Percentiles rank a stretch among this genome's conserved stretches.
Conservation (phyloP, 2,113 vertebrate species). For the Notarius lentiginosus region DNA sequence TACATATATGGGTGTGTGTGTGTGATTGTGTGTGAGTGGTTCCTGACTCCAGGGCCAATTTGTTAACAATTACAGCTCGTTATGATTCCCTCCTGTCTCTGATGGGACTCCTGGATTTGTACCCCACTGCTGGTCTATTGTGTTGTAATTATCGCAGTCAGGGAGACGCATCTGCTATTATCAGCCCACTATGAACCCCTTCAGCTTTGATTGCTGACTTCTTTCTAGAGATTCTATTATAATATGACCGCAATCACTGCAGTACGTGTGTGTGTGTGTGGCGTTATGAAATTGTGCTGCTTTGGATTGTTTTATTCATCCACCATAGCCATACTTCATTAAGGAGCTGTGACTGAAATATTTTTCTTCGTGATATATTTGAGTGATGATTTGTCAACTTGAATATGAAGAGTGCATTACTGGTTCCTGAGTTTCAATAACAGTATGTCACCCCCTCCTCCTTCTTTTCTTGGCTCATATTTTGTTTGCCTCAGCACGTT, state of each 20-base stretch:
- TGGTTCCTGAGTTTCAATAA: conserved; percentile 23
- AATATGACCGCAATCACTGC: conserved; percentile 27
- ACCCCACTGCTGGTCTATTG: conserved; percentile 58
- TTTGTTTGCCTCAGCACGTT: conserved; percentile 45
- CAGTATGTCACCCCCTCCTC: conserved; percentile 18
- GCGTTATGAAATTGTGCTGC: background rate
- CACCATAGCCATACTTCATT: conserved; percentile 1
- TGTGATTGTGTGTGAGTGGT: conserved; percentile 64
- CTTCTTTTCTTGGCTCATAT: conserved; percentile 11
- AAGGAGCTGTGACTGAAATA: background rate
- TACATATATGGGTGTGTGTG: conserved; percentile 29
- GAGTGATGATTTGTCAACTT: background rate
- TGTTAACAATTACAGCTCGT: conserved; percentile 88
- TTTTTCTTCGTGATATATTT: conserved; percentile 13
- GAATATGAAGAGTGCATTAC: conserved; percentile 10
- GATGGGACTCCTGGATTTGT: conserved; percentile 51
- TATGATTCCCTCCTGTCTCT: conserved; percentile 78
- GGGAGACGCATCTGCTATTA: conserved; percentile 51
- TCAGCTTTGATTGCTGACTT: conserved; percentile 57
- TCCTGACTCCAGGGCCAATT: conserved; percentile 81
- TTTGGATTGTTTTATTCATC: background rate
- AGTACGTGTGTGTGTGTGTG: background rate
- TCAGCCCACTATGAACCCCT: conserved; percentile 55
- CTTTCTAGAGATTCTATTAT: conserved; percentile 33
- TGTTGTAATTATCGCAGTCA: conserved; percentile 64